phyloP scores from a whole-genome alignment of 2,797 vertebrate species.

The Petrocephalus sullivani region DNA sequence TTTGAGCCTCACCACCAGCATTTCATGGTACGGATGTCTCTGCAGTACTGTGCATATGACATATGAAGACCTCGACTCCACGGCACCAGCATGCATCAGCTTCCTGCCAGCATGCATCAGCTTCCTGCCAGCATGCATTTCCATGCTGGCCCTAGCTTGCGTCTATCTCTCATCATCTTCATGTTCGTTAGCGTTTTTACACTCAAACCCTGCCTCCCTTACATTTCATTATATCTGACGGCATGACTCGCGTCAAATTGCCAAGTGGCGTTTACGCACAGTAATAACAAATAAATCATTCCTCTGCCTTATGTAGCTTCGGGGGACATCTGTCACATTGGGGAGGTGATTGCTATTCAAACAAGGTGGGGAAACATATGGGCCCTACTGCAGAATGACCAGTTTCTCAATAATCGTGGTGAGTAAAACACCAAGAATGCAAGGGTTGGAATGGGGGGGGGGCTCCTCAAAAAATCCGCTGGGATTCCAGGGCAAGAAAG shows the following conservation, averaged over 20 bases:
- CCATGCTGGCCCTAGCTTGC: not conserved
- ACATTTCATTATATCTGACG: not conserved
- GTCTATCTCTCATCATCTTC: not conserved
- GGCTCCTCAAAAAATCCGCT: not conserved
- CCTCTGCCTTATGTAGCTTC: not conserved
- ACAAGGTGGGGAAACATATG: not conserved
- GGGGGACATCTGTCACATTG: not conserved
- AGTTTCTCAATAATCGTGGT: not conserved
- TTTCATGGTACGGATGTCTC: not conserved
- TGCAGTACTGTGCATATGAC: not conserved
- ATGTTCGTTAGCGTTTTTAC: not conserved
- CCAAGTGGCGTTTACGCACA: not conserved
- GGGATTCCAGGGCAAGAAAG: not conserved
- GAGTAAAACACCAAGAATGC: not conserved
- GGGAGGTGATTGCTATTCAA: not conserved
- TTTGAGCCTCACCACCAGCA: not conserved
- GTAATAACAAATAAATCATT: not conserved
- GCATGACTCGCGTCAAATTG: not conserved
- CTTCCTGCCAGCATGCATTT: not conserved
- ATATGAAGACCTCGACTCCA: not conserved
- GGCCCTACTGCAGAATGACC: not conserved
- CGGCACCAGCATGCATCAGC: too few relatives aligned
- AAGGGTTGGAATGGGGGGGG: not conserved
- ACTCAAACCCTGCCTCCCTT: not conserved
- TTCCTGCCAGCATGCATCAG: not conserved